Conservation (phyloP, 1,140 invertebrate species). For the Choristoneura fumiferana region DNA sequence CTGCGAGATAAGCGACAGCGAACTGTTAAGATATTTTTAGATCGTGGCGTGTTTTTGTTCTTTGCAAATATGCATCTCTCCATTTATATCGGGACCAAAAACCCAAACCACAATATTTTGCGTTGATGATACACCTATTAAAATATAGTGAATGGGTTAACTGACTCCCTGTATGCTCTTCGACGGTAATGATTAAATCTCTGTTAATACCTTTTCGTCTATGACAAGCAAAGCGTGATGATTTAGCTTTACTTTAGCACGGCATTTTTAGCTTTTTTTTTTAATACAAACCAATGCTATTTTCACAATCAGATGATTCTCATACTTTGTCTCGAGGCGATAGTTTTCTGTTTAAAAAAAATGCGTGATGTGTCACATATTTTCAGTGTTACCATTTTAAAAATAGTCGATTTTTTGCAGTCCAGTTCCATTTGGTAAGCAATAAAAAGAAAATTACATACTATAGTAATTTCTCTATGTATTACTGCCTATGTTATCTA, state of each 20-base stretch:
- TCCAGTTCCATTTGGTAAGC: conserved; percentile 73
- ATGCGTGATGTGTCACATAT: conserved; percentile 30
- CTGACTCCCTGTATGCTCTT: not conserved
- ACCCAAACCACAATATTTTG: not conserved
- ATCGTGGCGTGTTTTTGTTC: too few relatives aligned
- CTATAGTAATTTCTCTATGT: conserved; percentile 54
- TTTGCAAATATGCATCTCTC: too few relatives aligned
- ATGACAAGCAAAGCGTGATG: conserved; percentile 46
- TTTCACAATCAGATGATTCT: conserved; percentile 97
- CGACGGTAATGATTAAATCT: conserved; percentile 20
- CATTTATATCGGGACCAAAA: too few relatives aligned
- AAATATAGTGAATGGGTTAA: too few relatives aligned
- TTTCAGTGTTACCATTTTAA: conserved; percentile 48
- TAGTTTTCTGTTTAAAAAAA: conserved; percentile 90
- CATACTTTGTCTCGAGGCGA: conserved; percentile 96
- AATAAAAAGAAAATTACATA: conserved; percentile 71
- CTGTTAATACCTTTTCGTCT: conserved; percentile 38
- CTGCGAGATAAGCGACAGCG: too few relatives aligned
- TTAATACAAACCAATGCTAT: conserved; percentile 89
- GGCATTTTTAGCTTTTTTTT: conserved; percentile 41
- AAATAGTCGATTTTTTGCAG: conserved; percentile 36
- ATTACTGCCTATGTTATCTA: conserved; percentile 28
- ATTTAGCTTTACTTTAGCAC: conserved; percentile 35
- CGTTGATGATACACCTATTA: too few relatives aligned
- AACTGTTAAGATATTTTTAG: too few relatives aligned